A percentile compares a stretch with the other conserved stretches of the same genome.
These are phyloP conservation scores for Empidonax alnorum DNA, from an alignment of 2,113 vertebrate genomes.

Conservation along the genomic window DNA sequence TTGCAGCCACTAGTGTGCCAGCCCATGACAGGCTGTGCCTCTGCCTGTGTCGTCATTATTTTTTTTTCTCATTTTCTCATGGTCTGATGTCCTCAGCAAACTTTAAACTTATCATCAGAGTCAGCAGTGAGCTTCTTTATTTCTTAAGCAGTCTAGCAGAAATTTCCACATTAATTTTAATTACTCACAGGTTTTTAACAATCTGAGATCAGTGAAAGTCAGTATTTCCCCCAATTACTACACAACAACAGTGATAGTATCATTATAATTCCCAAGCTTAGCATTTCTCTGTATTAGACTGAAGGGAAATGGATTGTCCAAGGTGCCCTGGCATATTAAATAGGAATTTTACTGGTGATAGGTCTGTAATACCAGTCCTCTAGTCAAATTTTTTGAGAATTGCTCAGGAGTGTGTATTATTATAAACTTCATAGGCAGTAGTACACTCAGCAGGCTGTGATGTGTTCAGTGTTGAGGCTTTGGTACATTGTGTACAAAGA, in stretches of 20 bases:
- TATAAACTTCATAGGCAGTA: not conserved
- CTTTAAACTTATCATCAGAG: conserved; percentile 12
- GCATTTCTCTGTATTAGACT: not conserved
- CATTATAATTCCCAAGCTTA: not conserved
- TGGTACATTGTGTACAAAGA: not conserved
- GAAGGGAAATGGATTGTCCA: not conserved
- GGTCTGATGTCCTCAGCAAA: conserved; percentile 13
- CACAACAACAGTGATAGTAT: not conserved
- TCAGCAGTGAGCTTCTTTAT: conserved; percentile 22
- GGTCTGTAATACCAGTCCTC: not conserved
- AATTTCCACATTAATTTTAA: conserved; percentile 51
- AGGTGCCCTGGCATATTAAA: not conserved
- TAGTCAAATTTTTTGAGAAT: not conserved
- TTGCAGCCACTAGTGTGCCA: not conserved
- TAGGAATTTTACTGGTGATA: not conserved
- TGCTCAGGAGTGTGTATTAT: not conserved
- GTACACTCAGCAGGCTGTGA: not conserved
- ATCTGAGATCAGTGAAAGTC: conserved; percentile 33
- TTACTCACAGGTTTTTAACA: conserved; percentile 34
- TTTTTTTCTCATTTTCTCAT: not conserved
- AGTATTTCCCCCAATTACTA: conserved; percentile 2
- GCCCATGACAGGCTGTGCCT: not conserved
- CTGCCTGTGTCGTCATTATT: not conserved
- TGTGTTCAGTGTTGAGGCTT: not conserved
- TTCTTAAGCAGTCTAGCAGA: conserved; percentile 30